Conservation (phyloP, 2,888 invertebrate genomes). For the Dolomedes plantarius region DNA sequence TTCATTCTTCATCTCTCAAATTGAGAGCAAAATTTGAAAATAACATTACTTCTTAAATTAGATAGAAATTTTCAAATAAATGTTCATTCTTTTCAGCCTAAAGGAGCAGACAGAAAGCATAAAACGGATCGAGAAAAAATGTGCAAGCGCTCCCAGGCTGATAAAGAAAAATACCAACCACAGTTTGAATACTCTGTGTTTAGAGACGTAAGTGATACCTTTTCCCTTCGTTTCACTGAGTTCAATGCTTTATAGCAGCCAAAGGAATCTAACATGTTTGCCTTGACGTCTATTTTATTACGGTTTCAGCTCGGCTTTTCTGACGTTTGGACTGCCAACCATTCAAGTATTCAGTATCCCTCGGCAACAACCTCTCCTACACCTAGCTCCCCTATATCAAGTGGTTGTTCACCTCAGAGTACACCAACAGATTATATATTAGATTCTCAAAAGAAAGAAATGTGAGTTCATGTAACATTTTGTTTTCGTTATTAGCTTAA, state of each 20-base stretch:
- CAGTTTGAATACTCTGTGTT: slow-evolving; percentile 96
- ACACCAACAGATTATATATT: slow-evolving; percentile 40
- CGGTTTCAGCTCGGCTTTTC: slow-evolving; percentile 34
- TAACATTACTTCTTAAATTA: too few species aligned
- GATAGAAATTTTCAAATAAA: too few species aligned
- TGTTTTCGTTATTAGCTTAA: too few species aligned
- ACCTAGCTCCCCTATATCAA: slow-evolving; percentile 53
- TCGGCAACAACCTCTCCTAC: slow-evolving; percentile 47
- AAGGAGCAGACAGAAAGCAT: slow-evolving; percentile 97
- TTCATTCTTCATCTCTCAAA: too few species aligned
- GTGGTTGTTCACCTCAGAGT: slow-evolving; percentile 53
- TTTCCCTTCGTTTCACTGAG: not conserved
- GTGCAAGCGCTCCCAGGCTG: slow-evolving; percentile 86
- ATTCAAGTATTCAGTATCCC: slow-evolving; percentile 34
- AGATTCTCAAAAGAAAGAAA: slow-evolving; percentile 41
- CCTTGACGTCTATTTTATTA: too few species aligned
- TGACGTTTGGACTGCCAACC: slow-evolving; percentile 30
- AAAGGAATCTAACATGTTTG: too few species aligned
- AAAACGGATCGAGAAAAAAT: slow-evolving; percentile 97
- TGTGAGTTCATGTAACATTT: not conserved
- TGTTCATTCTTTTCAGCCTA: slow-evolving; percentile 89
- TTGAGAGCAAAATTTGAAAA: too few species aligned
- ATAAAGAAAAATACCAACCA: slow-evolving; percentile 94
- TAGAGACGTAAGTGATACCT: slow-evolving; percentile 80
- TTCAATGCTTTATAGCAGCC: too few species aligned